Evolutionary conservation across 2,113 vertebrate genomes (phyloP).

Genomic region (Coptodon rendalli): DNA sequence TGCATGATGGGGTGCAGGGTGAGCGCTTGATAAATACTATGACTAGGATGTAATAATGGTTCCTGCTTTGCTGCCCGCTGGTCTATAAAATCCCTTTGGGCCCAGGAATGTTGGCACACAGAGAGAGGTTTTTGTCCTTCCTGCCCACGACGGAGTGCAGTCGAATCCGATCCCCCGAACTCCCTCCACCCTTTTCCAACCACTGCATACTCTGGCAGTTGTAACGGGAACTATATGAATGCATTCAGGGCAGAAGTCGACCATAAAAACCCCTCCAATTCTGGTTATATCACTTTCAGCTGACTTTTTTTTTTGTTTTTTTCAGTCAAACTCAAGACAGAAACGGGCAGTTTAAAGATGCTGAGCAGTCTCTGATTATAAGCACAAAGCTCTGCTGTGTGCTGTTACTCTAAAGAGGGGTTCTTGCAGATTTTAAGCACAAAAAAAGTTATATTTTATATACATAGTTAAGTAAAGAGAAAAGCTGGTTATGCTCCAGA

Average conservation of each 20-base stretch:
- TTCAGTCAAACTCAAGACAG: not conserved
- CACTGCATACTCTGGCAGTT: conserved; percentile 35
- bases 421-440: not conserved
- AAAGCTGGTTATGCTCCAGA: not conserved
- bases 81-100: conserved; percentile 72
- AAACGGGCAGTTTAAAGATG: not conserved
- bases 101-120: conserved; percentile 65
- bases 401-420: not conserved
- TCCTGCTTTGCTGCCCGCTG: conserved; percentile 72
- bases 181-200: not conserved
- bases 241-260: conserved; percentile 1
- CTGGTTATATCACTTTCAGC: not conserved
- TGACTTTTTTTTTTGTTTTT: not conserved
- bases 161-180: conserved; percentile 8
- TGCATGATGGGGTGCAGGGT: conserved; percentile 28
- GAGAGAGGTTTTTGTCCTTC: conserved; percentile 57
- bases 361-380: not conserved
- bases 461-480: not conserved
- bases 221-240: conserved; percentile 23
- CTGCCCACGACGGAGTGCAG: conserved; percentile 43
- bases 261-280: not conserved
- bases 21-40: conserved; percentile 65
- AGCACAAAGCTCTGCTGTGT: not conserved
- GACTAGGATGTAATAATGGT: conserved; percentile 67
- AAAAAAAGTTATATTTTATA: not conserved